Evolutionary conservation across 2,797 vertebrate species (phyloP), one percentile per base, ranked within the genome.

Genomic region (Pelodytes ibericus): DNA sequence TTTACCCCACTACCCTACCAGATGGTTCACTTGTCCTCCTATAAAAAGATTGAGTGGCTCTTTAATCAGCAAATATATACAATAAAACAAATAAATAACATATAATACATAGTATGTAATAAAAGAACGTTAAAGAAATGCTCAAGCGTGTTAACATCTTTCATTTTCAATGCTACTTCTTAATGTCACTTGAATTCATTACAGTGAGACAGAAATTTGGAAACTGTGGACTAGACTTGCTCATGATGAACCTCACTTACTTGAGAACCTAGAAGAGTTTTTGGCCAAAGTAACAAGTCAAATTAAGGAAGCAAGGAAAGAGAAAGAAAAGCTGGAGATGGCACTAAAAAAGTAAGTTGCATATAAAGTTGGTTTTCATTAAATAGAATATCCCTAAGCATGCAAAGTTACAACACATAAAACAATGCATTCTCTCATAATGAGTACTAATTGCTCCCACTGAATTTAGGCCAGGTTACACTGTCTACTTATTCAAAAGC

Each of bases 171-270:
- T n/a, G n/a, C n/a, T n/a, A n/a, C n/a, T n/a, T 36, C 11, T 24
- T 49, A n/a, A n/a, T 22, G 8, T 57, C n/a, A 0, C 60, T 18
- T 36, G 36, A 18, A 13, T 53, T 9, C 26, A n/a, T 72, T 31
- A 64, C 71, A 93, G 92, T 18, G 79, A 86, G 67, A 71, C 29
- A 0, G 89, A 91, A 81, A 78, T 90, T 65, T 89, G 90, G 92
- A 86, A 86, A 72, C 86, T 93, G 0, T 94, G 92, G 92, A 24
- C 74, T 57, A 85, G 84, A 39, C 86, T 93, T 41, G 75, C 75
- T 30, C 83, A 85, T 27, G 87, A 90, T 0, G 88, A 93, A 20
- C 89, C 92, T 1, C 84, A 87, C 29, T 83, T 92, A 76, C 81
- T 88, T 2, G 87, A 80, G 36, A 85, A 86, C 80, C 80, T 91